phyloP scores from a whole-genome alignment of 35 echinoderm and acorn worm genomes.

The Eucidaris tribuloides region DNA sequence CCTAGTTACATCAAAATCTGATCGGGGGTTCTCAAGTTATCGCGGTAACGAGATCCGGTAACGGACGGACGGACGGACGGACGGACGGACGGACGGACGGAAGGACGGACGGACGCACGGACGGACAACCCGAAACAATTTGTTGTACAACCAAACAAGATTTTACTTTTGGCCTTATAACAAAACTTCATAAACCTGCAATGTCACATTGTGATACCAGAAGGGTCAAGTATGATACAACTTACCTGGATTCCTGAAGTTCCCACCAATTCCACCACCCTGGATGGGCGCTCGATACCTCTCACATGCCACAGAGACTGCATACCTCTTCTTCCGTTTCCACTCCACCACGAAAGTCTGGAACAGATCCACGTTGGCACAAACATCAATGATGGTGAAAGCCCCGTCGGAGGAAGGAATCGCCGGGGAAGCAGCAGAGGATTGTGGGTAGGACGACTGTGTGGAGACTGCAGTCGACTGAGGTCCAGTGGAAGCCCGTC shows the following conservation, averaged over 20 bases:
- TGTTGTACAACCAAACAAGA: too few species aligned
- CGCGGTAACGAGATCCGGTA: too few species aligned
- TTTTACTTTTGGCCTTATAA: too few species aligned
- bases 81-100: too few species aligned
- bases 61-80: too few species aligned
- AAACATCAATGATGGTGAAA: slow-evolving; percentile 95
- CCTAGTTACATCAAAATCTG: too few species aligned
- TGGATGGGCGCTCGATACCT: slow-evolving; percentile 44
- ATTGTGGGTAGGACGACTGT: slow-evolving; percentile 1
- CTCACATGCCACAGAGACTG: slow-evolving; percentile 88
- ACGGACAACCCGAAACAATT: too few species aligned
- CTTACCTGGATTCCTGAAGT: slow-evolving; percentile 74
- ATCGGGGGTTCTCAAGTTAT: too few species aligned
- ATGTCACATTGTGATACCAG: too few species aligned
- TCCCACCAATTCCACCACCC: slow-evolving; percentile 83
- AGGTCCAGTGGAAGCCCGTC: background rate
- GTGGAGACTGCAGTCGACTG: background rate
- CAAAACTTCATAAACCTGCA: too few species aligned
- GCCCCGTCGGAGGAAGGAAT: slow-evolving; percentile 32
- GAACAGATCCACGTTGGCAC: slow-evolving; percentile 76
- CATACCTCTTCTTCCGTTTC: slow-evolving; percentile 67
- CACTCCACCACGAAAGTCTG: slow-evolving; percentile 81
- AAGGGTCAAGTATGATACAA: too few species aligned
- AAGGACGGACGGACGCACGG: too few species aligned
- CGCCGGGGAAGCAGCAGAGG: slow-evolving; percentile 1